phyloP scores from a whole-genome alignment of 2,888 invertebrate species.

The Mesorhabditis spiculigera region DNA sequence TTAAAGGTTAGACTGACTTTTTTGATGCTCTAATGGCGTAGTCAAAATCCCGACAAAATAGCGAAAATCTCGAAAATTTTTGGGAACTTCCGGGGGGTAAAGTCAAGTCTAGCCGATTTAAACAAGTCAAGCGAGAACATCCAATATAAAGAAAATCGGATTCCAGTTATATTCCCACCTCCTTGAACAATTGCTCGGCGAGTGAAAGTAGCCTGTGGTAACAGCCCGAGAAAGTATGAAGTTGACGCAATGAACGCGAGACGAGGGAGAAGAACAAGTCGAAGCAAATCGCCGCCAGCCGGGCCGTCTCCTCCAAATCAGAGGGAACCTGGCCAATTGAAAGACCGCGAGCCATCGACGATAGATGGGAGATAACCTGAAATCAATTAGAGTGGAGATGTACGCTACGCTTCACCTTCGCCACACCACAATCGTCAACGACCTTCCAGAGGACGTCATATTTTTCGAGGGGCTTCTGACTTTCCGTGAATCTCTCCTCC shows the following conservation, averaged over 20 bases:
- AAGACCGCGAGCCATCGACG: neutral
- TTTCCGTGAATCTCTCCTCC: neutral
- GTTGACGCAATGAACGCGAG: neutral
- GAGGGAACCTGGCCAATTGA: constrained; percentile 11
- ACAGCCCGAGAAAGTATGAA: neutral
- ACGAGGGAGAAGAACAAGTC: neutral
- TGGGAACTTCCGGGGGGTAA: too few species aligned
- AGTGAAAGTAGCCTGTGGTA: constrained; percentile 29
- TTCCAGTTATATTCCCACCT: constrained; percentile 15
- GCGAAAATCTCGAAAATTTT: too few species aligned
- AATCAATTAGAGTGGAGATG: neutral
- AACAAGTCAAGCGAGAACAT: too few species aligned
- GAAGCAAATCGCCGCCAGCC: constrained; percentile 13
- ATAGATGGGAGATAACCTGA: constrained; percentile 9
- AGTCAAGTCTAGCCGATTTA: too few species aligned
- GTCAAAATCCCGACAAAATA: too few species aligned
- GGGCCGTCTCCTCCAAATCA: constrained; percentile 10
- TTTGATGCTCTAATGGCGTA: too few species aligned
- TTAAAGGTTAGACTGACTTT: neutral
- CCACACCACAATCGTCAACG: constrained; percentile 2
- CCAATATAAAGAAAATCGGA: too few species aligned
- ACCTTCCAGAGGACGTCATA: constrained; percentile 12
- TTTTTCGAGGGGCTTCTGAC: constrained; percentile 9
- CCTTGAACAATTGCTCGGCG: constrained; percentile 31
- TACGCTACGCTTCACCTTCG: neutral